These are phyloP conservation scores for Danio aesculapii DNA, from an alignment of 2,797 vertebrate genomes.

Conservation along the genomic window DNA sequence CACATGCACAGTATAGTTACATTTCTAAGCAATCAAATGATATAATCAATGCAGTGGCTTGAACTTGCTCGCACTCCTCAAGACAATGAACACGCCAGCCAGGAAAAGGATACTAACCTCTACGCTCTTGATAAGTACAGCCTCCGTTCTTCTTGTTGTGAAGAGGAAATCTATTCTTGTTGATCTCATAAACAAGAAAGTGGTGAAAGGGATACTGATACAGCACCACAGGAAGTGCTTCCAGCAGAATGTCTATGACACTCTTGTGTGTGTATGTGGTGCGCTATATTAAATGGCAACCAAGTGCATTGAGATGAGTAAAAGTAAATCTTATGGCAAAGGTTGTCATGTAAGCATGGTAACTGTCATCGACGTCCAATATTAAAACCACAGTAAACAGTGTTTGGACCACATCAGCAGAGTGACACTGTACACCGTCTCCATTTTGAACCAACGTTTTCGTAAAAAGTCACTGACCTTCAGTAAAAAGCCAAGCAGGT, in stretches of 20 bases:
- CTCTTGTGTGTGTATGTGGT: constrained; percentile 14
- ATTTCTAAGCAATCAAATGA: constrained; percentile 4
- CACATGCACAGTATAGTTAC: constrained; percentile 16
- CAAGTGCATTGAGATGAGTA: constrained; percentile 3
- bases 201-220: constrained; percentile 3
- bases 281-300: constrained; percentile 25
- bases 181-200: constrained; percentile 2
- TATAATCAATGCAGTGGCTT: constrained; percentile 18
- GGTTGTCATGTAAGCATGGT: constrained; percentile 58
- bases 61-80: constrained; percentile 15
- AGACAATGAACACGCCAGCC: neutral
- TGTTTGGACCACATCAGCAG: constrained; percentile 50
- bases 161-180: neutral
- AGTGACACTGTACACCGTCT: constrained; percentile 13
- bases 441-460: constrained; percentile 59
- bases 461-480: constrained; percentile 61
- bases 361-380: constrained; percentile 56
- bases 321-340: constrained; percentile 34
- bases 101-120: constrained; percentile 11
- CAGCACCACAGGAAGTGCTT: constrained; percentile 30
- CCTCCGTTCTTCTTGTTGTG: neutral
- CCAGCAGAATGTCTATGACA: constrained; percentile 12
- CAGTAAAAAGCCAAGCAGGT: constrained; percentile 68
- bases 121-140: neutral
- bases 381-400: constrained; percentile 38